Evolutionary conservation across 1,140 invertebrate genomes (phyloP).

Genomic region (Drosophila micromelanica): DNA sequence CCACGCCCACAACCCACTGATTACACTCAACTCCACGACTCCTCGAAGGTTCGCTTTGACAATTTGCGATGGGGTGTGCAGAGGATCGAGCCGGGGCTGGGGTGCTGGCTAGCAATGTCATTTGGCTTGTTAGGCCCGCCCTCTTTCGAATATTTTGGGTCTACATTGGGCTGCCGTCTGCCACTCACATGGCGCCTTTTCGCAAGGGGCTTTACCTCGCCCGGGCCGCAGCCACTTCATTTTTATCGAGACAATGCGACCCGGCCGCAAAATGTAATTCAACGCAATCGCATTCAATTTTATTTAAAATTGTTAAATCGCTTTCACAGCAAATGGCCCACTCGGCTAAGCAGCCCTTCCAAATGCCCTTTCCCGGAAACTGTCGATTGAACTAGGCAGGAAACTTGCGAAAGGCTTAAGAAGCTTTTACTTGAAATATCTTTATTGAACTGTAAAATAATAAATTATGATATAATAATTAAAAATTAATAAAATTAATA

Average conservation of each 20-base stretch:
- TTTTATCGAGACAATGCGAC: conserved; percentile 55
- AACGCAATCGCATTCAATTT: conserved; percentile 74
- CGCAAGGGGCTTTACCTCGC: conserved; percentile 14
- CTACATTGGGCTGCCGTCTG: conserved; percentile 6
- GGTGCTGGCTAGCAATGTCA: conserved; percentile 43
- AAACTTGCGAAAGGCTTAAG: not conserved
- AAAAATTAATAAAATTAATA: no score
- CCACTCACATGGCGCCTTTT: conserved; percentile 21
- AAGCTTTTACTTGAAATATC: not conserved
- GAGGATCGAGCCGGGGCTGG: not conserved
- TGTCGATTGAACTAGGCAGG: not conserved
- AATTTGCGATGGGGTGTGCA: conserved; percentile 21
- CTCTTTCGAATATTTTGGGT: conserved; percentile 33
- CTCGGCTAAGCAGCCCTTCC: conserved; percentile 20
- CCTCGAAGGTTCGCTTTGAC: conserved; percentile 52
- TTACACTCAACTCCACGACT: conserved; percentile 27
- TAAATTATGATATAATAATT: no score
- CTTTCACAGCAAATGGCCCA: conserved; percentile 23
- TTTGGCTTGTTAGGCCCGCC: conserved; percentile 41
- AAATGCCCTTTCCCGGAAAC: not conserved
- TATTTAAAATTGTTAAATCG: conserved; percentile 75
- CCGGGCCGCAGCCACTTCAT: conserved; percentile 36
- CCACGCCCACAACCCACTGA: conserved; percentile 59
- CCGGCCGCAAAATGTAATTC: conserved; percentile 70
- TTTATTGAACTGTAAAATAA: not conserved